Percentiles rank a stretch among this genome's conserved stretches.
Conservation (phyloP, 2,888 invertebrate genomes). For the Notodonta ziczac region DNA sequence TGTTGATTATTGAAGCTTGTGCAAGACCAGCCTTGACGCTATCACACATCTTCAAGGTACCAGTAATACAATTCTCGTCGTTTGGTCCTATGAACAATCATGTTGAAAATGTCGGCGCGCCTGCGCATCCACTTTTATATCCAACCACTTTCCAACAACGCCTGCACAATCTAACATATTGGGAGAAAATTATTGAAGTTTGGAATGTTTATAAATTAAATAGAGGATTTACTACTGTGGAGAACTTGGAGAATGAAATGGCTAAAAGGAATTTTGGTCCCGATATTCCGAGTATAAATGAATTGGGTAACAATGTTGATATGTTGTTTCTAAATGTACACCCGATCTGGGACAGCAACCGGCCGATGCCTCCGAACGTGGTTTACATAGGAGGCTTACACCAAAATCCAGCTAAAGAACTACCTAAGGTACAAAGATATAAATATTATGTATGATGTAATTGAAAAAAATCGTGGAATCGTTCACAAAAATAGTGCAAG, state of each 20-base stretch:
- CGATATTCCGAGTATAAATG: conserved; percentile 33
- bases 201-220: conserved; percentile 22
- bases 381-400: conserved; percentile 62
- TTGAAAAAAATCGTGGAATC: too few species aligned
- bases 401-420: conserved; percentile 11
- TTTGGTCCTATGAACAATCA: conserved; percentile 35
- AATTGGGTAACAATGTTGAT: conserved; percentile 50
- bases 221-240: conserved; percentile 8
- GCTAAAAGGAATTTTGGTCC: conserved; percentile 41
- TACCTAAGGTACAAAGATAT: conserved; percentile 11
- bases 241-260: conserved; percentile 29
- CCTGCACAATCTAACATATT: conserved; percentile 39
- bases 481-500: too few species aligned
- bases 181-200: conserved; percentile 46
- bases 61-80: conserved; percentile 58
- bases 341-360: conserved; percentile 54
- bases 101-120: conserved; percentile 39
- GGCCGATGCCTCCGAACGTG: conserved; percentile 64
- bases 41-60: conserved; percentile 51
- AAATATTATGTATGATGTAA: too few species aligned
- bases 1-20: conserved; percentile 52
- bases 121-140: conserved; percentile 47
- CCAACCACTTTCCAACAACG: conserved; percentile 35
- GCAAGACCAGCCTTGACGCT: conserved; percentile 39
- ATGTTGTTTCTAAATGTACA: conserved; percentile 68